Conservation (phyloP, 2,797 vertebrate species). For the Botia almorhae region DNA sequence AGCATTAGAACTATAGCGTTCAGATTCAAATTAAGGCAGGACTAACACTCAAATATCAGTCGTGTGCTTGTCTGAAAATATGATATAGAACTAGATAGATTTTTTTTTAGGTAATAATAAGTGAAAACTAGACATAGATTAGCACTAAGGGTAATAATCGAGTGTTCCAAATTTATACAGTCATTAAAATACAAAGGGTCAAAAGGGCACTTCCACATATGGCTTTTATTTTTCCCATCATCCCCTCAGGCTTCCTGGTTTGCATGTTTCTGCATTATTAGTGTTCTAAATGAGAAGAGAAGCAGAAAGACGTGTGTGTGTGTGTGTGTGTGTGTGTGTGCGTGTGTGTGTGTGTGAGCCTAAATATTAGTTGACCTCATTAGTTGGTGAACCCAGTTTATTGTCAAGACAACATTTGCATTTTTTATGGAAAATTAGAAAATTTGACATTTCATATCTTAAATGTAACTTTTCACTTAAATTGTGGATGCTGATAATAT, state of each 20-base stretch:
- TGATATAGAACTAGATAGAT: background rate
- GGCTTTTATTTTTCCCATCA: slow-evolving; percentile 65
- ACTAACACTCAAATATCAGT: slow-evolving; percentile 67
- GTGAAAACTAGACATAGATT: slow-evolving; percentile 8
- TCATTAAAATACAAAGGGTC: background rate
- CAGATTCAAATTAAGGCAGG: slow-evolving; percentile 71
- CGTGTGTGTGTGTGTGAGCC: too few relatives aligned
- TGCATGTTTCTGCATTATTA: slow-evolving; percentile 70
- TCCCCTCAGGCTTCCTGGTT: slow-evolving; percentile 71
- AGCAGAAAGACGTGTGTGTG: slow-evolving; percentile 69
- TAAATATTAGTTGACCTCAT: too few relatives aligned
- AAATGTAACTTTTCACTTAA: too few relatives aligned
- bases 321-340: slow-evolving; percentile 16
- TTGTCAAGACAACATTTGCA: too few relatives aligned
- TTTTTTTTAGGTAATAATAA: background rate
- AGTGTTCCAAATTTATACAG: slow-evolving; percentile 6
- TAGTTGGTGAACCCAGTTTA: too few relatives aligned
- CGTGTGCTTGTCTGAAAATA: slow-evolving; percentile 38
- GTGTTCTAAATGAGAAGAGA: slow-evolving; percentile 78
- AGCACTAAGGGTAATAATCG: slow-evolving; percentile 14
- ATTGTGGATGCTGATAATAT: too few relatives aligned
- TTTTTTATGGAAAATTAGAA: too few relatives aligned
- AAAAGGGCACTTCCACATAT: slow-evolving; percentile 14
- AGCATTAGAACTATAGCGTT: slow-evolving; percentile 74
- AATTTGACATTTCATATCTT: too few relatives aligned